Base-by-base conservation (phyloP, 35 echinoderm and acorn worm genomes). In the Lytechinus pictus region DNA sequence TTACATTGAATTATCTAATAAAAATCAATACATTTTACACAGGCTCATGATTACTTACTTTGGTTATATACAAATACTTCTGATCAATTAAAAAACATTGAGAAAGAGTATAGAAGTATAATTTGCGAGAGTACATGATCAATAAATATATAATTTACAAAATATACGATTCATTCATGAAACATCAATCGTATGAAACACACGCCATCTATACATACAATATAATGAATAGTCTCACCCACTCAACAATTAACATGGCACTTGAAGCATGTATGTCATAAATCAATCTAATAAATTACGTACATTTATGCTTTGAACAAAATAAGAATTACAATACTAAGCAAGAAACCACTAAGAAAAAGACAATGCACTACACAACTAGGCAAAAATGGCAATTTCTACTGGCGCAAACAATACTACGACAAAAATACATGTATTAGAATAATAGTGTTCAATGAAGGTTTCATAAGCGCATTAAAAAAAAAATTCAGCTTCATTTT, bases 121-220 rank as follows among this genome's bases (percentile, higher is more conserved):
- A 71, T 79, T 79, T 79, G 12, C 21, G 14, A 79, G 66, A 79
- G 66, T 79, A 79, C 66, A 79, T 79, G 66, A 79, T 79, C 66
- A 79, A 79, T 79, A 79, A 79, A 79, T 79, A 79, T 79, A 79
- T 79, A 24, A 79, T 79, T 79, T 79, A 79, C 66, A 79, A 79
- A 79, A 79, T n/a, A 79, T 79, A 79, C 66, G 66, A 79, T 79
- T 79, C 66, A 79, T 79, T 24, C 6, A 79, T 79, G n/a, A 79
- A 19, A 79, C n/a, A 79, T 24, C 66, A 24, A 79, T 24, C 66
- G 66, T 79, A 79, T 60, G 57, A 60, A 79, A 79, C 16, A 79
- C 66, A 79, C 66, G 21, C 21, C 66, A 79, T 79, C 14, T 79
- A 79, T 16, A 24, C 66, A 79, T 79, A 79, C 66, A n/a, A 79